phyloP scores from a whole-genome alignment of 1,140 invertebrate species.

The Sipha flava region DNA sequence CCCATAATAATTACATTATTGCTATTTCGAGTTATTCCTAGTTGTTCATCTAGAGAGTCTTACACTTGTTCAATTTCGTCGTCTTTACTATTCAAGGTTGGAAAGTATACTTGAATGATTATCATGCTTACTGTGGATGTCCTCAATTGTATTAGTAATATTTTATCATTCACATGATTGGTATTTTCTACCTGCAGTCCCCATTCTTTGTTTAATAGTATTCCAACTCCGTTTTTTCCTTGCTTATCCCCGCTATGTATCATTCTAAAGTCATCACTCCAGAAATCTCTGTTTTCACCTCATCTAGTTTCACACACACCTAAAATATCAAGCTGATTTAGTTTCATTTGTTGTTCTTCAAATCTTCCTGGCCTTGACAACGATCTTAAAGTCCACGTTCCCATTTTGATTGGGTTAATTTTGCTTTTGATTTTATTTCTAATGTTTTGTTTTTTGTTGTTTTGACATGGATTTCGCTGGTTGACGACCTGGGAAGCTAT shows the following conservation, averaged over 20 bases:
- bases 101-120: not conserved
- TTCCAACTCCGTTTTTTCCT: not conserved
- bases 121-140: not conserved
- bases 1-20: conserved; percentile 28
- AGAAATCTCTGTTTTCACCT: not conserved
- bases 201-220: not conserved
- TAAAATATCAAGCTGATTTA: not conserved
- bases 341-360: not conserved
- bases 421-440: not conserved
- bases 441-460: not conserved
- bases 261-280: not conserved
- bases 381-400: not conserved
- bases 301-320: not conserved
- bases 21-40: not conserved
- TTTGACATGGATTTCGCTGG: not conserved
- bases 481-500: not conserved
- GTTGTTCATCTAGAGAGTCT: not conserved
- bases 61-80: not conserved
- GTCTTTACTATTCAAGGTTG: not conserved
- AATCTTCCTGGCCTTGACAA: not conserved
- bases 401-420: not conserved
- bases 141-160: not conserved
- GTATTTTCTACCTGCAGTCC: not conserved
- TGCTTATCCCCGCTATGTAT: not conserved
- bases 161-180: not conserved